Conservation (phyloP, 2,888 invertebrate genomes). For the Opisthograptis luteolata region DNA sequence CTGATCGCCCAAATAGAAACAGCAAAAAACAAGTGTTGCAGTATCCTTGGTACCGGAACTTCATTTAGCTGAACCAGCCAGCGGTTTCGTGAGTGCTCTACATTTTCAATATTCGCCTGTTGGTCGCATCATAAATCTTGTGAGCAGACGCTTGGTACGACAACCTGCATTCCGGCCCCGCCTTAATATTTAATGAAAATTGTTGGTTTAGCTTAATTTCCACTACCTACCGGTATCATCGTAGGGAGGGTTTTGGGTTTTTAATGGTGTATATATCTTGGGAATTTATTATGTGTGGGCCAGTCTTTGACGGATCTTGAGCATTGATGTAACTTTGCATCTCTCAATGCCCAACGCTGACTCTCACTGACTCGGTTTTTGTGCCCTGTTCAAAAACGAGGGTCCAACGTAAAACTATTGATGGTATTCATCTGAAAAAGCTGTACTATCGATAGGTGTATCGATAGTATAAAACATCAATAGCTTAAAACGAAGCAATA, state of each 20-base stretch:
- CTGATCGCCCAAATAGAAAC: constrained; percentile 18
- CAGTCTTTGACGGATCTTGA: background rate
- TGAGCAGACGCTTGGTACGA: constrained; percentile 62
- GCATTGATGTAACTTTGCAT: no score
- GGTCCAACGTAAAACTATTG: no score
- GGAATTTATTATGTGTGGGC: no score
- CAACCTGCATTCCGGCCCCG: constrained; percentile 73
- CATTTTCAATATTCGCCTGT: constrained; percentile 80
- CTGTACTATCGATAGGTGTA: no score
- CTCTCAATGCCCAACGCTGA: no score
- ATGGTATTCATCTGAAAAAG: no score
- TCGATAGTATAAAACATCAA: no score
- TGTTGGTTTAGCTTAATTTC: constrained; percentile 69
- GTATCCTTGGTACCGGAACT: constrained; percentile 38
- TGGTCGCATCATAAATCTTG: constrained; percentile 79
- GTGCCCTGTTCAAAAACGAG: no score
- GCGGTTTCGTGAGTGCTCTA: constrained; percentile 68
- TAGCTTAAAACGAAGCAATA: no score
- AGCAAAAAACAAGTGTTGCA: constrained; percentile 25
- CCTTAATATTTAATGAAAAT: constrained; percentile 78
- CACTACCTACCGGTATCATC: constrained; percentile 39
- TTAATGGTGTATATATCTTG: constrained; percentile 15
- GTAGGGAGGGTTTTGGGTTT: constrained; percentile 22
- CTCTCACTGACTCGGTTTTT: no score
- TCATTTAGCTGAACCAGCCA: constrained; percentile 65